Conservation (phyloP, 2,888 invertebrate genomes). For the Brenthis ino region DNA sequence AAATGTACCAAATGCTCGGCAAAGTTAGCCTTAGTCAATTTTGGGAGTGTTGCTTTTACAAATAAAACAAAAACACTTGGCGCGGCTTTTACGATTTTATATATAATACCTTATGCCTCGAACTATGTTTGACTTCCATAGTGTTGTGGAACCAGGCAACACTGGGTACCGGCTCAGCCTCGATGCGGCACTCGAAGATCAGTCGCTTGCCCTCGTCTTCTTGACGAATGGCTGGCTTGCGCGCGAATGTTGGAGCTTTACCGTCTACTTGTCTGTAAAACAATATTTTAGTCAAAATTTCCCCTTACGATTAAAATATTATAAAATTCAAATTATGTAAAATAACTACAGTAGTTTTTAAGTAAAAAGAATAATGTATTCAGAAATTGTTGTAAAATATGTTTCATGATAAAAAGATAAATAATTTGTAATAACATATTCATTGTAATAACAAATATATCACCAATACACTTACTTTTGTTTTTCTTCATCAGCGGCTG, state of each 20-base stretch:
- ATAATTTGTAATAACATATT: no score
- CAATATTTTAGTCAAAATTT: neutral
- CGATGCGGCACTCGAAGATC: slow-evolving; percentile 96
- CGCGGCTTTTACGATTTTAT: neutral
- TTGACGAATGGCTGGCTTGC: slow-evolving; percentile 98
- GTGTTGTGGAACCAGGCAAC: slow-evolving; percentile 96
- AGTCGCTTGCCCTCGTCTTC: slow-evolving; percentile 97
- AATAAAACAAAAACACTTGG: neutral
- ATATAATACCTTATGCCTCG: slow-evolving; percentile 91
- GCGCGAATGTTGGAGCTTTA: slow-evolving; percentile 98
- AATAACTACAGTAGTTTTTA: no score
- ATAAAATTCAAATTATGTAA: no score
- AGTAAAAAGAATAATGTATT: no score
- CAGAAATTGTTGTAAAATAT: no score
- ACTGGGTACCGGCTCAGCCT: slow-evolving; percentile 94
- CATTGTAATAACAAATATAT: no score
- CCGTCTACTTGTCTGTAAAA: slow-evolving; percentile 95
- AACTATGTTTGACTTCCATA: slow-evolving; percentile 88
- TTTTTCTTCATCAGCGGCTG: slow-evolving; percentile 97
- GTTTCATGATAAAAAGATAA: no score
- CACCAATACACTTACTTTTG: slow-evolving; percentile 90
- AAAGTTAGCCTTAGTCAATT: no score
- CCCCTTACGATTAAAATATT: neutral
- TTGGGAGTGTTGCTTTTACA: no score
- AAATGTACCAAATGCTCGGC: no score